phyloP scores from a whole-genome alignment of 2,888 invertebrate genomes.

The Drosophila conformis region DNA sequence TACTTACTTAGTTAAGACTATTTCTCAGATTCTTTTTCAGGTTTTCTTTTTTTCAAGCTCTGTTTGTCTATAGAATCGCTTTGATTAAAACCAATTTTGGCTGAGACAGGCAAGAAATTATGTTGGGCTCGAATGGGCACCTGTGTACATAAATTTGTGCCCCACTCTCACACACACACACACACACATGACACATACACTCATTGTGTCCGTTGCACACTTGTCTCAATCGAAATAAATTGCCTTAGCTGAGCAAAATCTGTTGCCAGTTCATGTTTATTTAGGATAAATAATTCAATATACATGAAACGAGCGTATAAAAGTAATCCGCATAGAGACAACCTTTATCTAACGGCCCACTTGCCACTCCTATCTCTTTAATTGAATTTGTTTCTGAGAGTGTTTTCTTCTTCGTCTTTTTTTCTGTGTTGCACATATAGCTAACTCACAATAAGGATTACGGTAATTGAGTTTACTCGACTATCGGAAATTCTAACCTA shows the following conservation, averaged over 20 bases:
- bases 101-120: constrained; percentile 24
- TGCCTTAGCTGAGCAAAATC: constrained; percentile 61
- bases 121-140: constrained; percentile 42
- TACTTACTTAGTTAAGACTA: constrained; percentile 9
- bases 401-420: constrained; percentile 11
- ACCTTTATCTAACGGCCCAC: constrained; percentile 51
- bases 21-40: constrained; percentile 1
- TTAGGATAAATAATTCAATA: constrained; percentile 81
- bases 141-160: constrained; percentile 17
- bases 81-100: constrained; percentile 52
- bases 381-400: constrained; percentile 68
- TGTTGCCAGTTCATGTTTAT: constrained; percentile 70
- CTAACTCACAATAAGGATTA: constrained; percentile 48
- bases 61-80: constrained; percentile 46
- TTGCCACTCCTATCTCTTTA: constrained; percentile 61
- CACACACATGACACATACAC: constrained; percentile 10
- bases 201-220: constrained; percentile 4
- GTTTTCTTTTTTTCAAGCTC: constrained; percentile 8
- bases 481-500: neutral
- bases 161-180: constrained; percentile 5
- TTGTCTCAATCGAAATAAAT: constrained; percentile 49
- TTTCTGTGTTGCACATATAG: constrained; percentile 37
- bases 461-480: neutral
- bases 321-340: constrained; percentile 43
- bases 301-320: constrained; percentile 51